Percentiles rank a stretch among this genome's conserved stretches.
These are phyloP conservation scores for Dermochelys coriacea DNA, from an alignment of 2,797 vertebrate species.

Conservation along the genomic window DNA sequence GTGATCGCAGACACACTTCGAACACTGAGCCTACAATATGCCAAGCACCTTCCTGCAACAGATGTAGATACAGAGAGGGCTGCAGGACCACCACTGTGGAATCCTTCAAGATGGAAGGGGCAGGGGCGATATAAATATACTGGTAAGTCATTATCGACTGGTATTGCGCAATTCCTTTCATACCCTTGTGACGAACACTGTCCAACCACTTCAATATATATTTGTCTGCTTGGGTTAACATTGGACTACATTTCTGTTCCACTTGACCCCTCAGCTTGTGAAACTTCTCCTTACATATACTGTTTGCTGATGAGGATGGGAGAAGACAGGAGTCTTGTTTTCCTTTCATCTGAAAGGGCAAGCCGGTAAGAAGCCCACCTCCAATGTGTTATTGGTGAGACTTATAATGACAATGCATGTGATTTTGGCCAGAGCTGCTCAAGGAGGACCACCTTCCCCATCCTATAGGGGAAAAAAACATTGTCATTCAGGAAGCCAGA, in stretches of 20 bases:
- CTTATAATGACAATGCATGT: accelerated
- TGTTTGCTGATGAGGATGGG: background rate
- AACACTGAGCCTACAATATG: background rate
- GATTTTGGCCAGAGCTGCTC: background rate
- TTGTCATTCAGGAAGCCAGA: background rate
- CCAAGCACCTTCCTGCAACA: background rate
- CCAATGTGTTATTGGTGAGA: background rate
- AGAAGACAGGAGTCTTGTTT: background rate
- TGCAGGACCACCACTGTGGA: background rate
- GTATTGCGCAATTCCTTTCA: background rate
- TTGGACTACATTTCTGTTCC: background rate
- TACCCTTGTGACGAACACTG: background rate
- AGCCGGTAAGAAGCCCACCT: accelerated
- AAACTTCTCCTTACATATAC: background rate
- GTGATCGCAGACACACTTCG: accelerated
- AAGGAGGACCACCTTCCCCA: background rate
- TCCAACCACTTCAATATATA: background rate
- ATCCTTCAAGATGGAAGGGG: background rate
- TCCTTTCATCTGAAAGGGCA: accelerated
- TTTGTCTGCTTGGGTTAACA: background rate
- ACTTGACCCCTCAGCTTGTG: background rate
- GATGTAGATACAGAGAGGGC: background rate
- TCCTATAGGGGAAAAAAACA: background rate
- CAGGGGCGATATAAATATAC: background rate
- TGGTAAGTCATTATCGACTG: background rate